Evolutionary conservation across 2,113 vertebrate species (phyloP), one percentile per base, ranked within the genome.

Genomic region (Seriola quinqueradiata): DNA sequence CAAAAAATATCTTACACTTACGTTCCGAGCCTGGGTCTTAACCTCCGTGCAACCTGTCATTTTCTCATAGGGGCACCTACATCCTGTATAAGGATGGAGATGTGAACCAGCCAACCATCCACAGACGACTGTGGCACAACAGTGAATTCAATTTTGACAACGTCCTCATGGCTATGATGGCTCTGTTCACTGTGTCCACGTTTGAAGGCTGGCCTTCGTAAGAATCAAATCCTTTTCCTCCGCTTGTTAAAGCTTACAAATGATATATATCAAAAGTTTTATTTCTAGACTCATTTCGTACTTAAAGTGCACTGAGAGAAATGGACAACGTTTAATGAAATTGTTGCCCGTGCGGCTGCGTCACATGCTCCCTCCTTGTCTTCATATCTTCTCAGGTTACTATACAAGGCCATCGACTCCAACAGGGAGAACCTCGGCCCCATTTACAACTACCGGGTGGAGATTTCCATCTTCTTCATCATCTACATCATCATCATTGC

Each of bases 401-500:
- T 99, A 0, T 99, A 99, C 92, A 99, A 99, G 94, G 98, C 98
- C 68, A 99, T 99, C 16, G 98, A 99, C 84, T 99, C 98, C 0
- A 98, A 99, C 46, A 97, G 96, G 36, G 98, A 99, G 93, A 99
- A 99, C 14, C 86, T 98, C 0, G 98, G 98, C 28, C 98, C 98
- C 5, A 95, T 99, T 59, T 99, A 99, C 95, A 99, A 99, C 95
- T 96, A 99, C 48, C 96, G 98, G 0, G 97, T 99, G 91, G 98
- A 99, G 91, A 99, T 99, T 86, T 99, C 98, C 4, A 97, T 99
- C 92, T 99, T 99, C 90, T 99, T 99, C 93, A 99, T 99, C 94
- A 98, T 99, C 94, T 99, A 99, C 94, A 99, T 99, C 95, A 99
- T 99, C 95, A 99, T 99, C 83, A 99, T 99, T 4, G 98, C 98